Base-by-base conservation (phyloP, 1,140 invertebrate species). In the Hyposmocoma kahamanoa region DNA sequence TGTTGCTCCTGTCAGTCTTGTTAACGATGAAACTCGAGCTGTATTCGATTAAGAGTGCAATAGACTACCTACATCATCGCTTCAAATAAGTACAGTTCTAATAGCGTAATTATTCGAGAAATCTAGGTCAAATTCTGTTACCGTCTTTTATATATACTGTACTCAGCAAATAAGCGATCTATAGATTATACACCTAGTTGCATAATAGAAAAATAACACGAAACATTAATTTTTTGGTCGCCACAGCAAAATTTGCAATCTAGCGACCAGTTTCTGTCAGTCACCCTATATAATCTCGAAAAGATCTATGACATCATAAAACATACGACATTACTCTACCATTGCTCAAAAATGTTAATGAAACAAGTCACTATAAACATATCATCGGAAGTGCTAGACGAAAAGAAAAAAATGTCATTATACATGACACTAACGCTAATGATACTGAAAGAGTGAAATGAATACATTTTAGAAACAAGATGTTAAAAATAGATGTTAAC, bases 21-120 rank as follows among this genome's bases (percentile, higher is more conserved):
- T 77, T 74, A 68, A 72, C 63, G 59, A 69, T 67, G 75, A 70
- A 58, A 81, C 72, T 72, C 68, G 70, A 80, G 67, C 62, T 58
- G 63, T 59, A 69, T 74, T 70, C 59, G 68, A 79, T 82, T 75
- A 62, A 39, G 51, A 36, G 32, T 13, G 32, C 18, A 10, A 36
- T 8, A 17, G 32, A n/a, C 15, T 53, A 56, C 61, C 59, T 70
- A 72, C 72, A 76, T 75, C 66, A 73, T 66, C 64, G 59, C 60
- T 59, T 28, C 42, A 42, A 49, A 57, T 53, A 57, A 30, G 24
- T 20, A n/a, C n/a, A n/a, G n/a, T n/a, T n/a, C n/a, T n/a, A n/a
- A n/a, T n/a, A n/a, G n/a, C n/a, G n/a, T n/a, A n/a, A n/a, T n/a
- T n/a, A n/a, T n/a, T n/a, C n/a, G n/a, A n/a, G n/a, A n/a, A n/a